Evolutionary conservation across 2,113 vertebrate genomes (phyloP), one percentile per base, ranked within the genome.

Genomic region (Terrapene triunguis): DNA sequence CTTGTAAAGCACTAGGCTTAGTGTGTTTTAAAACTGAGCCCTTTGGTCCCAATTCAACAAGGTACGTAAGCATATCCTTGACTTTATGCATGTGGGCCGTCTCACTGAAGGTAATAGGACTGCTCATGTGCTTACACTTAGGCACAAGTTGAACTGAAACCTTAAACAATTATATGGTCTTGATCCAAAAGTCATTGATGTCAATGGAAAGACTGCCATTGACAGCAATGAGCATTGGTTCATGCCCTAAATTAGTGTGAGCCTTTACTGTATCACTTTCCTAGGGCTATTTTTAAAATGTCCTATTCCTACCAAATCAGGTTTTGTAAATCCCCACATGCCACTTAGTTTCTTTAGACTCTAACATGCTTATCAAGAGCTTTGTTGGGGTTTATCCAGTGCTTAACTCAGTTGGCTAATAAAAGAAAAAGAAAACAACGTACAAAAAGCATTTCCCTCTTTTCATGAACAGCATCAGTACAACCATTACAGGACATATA

Each of bases 371-470:
- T 94, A 82, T n/a, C 44, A 53, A 69, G 59, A 85, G 6, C 12
- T 94, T 91, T 74, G 80, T 82, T 62, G 84, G 84, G 51, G 16
- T 48, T 88, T 76, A 85, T 93, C 85, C 27, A 88, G 1, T 57
- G 9, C 19, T 86, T 88, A 74, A 13, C 54, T 38, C 25, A 44
- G 27, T 14, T n/a, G 78, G 69, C 55, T 95, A 44, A 48, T 44
- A 93, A 88, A 84, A 74, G 19, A 22, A 21, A 53, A 8, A 84
- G 11, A 53, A 55, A 84, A 88, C 55, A 82, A 53, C 85, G 42
- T 84, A n/a, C 32, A 93, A 89, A 95, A 83, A 84, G n/a, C 19
- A 89, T 87, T 96, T 95, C 10, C 51, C 55, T 57, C 8, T 89
- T 72, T 83, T 84, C 55, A 95, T 80, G 53, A 80, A 93, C 76